A percentile compares a stretch with the other conserved stretches of the same genome.
Evolutionary conservation across 2,888 invertebrate species (phyloP).

Genomic region (Lasioglossum malachurum): DNA sequence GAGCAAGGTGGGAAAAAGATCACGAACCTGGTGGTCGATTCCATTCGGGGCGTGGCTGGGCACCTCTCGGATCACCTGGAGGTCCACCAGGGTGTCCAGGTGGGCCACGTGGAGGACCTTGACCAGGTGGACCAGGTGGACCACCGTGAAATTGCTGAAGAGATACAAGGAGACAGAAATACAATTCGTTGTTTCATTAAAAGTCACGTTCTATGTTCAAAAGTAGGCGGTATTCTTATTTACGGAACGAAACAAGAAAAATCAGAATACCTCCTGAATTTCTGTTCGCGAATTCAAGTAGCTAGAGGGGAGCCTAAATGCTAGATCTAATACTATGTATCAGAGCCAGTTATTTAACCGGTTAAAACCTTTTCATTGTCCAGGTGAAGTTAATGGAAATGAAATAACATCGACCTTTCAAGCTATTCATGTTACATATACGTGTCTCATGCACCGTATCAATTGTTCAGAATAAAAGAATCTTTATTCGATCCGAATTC

Average conservation of each 20-base stretch:
- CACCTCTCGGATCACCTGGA: slow-evolving; percentile 87
- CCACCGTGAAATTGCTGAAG: slow-evolving; percentile 86
- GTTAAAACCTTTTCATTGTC: slow-evolving; percentile 1
- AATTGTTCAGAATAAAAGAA: neutral
- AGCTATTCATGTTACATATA: slow-evolving; percentile 44
- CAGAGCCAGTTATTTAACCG: slow-evolving; percentile 46
- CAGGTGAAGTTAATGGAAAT: slow-evolving; percentile 3
- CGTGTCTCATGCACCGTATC: slow-evolving; percentile 21
- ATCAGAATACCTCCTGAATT: slow-evolving; percentile 1
- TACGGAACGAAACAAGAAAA: neutral
- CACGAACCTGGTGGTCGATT: slow-evolving; percentile 88
- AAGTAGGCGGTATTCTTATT: slow-evolving; percentile 4
- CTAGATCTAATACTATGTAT: slow-evolving; percentile 26
- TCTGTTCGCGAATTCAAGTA: slow-evolving; percentile 16
- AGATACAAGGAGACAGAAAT: slow-evolving; percentile 50
- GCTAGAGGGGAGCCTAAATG: neutral
- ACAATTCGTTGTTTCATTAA: slow-evolving; percentile 44
- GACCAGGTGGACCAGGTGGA: slow-evolving; percentile 86
- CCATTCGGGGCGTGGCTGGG: slow-evolving; percentile 90
- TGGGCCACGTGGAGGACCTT: slow-evolving; percentile 85
- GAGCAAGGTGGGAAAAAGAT: neutral
- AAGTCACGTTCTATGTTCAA: slow-evolving; percentile 33
- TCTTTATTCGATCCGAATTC: neutral
- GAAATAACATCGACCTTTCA: slow-evolving; percentile 2
- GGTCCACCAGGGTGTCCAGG: slow-evolving; percentile 87